Evolutionary conservation across 2,888 invertebrate genomes (phyloP).

Genomic region (Diloba caeruleocephala): DNA sequence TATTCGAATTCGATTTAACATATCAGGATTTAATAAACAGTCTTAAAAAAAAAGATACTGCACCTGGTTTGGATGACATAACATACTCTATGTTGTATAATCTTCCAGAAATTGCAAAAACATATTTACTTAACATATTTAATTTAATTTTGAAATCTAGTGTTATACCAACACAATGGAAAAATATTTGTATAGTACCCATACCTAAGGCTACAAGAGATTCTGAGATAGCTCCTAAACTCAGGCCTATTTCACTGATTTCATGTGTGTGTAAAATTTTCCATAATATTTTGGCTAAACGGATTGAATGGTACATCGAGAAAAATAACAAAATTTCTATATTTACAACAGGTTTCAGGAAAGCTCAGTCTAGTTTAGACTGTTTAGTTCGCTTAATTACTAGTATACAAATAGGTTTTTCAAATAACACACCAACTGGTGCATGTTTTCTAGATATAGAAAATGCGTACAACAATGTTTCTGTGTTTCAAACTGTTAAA

Average conservation of each 20-base stretch:
- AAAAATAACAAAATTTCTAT: background rate
- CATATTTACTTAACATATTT: conserved; percentile 12
- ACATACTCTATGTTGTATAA: conserved; percentile 32
- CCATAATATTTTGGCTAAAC: background rate
- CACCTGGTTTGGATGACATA: conserved; percentile 23
- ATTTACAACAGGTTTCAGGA: background rate
- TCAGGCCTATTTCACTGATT: no score
- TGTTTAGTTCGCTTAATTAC: background rate
- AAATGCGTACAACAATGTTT: background rate
- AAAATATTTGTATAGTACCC: conserved; percentile 12
- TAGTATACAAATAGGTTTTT: no score
- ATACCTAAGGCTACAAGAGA: conserved; percentile 18
- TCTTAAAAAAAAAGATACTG: conserved; percentile 24
- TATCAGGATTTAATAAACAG: conserved; percentile 15
- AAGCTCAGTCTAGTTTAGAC: background rate
- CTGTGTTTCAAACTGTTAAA: background rate
- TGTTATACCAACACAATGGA: conserved; percentile 20
- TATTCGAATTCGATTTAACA: conserved; percentile 1
- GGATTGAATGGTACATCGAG: conserved; percentile 1
- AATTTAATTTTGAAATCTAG: conserved; percentile 11
- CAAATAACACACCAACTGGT: background rate
- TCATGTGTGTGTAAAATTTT: conserved; percentile 14
- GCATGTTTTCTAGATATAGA: background rate
- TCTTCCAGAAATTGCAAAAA: conserved; percentile 22
- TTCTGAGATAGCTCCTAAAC: background rate